phyloP scores from a whole-genome alignment of 2,797 vertebrate species.

The Molothrus aeneus region DNA sequence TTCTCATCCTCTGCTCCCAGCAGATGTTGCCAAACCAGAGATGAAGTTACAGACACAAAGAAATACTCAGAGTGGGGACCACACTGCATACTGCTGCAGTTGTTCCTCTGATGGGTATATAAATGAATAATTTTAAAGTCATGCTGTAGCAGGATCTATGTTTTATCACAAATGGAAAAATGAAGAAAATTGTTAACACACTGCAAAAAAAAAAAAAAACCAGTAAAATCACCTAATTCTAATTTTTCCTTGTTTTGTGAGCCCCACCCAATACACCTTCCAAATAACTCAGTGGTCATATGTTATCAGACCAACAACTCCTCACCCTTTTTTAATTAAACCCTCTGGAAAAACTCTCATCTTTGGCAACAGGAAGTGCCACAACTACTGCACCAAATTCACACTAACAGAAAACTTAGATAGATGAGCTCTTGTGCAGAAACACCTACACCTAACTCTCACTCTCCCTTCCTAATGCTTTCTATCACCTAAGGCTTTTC shows the following conservation, averaged over 20 bases:
- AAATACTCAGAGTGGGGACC: conserved; percentile 10
- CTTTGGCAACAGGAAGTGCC: background rate
- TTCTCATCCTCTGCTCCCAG: conserved; percentile 17
- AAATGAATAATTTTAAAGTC: background rate
- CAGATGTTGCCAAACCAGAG: conserved; percentile 1
- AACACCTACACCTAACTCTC: background rate
- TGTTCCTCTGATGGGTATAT: background rate
- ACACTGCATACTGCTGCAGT: background rate
- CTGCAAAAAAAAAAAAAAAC: background rate
- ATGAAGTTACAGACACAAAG: conserved; percentile 36
- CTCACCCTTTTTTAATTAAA: background rate
- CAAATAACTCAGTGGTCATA: background rate
- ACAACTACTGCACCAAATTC: background rate
- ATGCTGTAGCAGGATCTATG: background rate
- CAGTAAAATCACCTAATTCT: background rate
- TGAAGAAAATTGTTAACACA: background rate
- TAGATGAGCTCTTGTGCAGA: background rate
- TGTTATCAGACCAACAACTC: background rate
- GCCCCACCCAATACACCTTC: background rate
- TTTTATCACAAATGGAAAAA: background rate
- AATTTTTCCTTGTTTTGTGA: background rate
- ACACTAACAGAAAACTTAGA: background rate
- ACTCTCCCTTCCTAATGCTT: background rate
- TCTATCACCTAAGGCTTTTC: background rate
- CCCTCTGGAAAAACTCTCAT: background rate